A percentile compares a stretch with the other conserved stretches of the same genome.
Evolutionary conservation across 2,797 vertebrate genomes (phyloP).

Genomic region (Gadopsis marmoratus): DNA sequence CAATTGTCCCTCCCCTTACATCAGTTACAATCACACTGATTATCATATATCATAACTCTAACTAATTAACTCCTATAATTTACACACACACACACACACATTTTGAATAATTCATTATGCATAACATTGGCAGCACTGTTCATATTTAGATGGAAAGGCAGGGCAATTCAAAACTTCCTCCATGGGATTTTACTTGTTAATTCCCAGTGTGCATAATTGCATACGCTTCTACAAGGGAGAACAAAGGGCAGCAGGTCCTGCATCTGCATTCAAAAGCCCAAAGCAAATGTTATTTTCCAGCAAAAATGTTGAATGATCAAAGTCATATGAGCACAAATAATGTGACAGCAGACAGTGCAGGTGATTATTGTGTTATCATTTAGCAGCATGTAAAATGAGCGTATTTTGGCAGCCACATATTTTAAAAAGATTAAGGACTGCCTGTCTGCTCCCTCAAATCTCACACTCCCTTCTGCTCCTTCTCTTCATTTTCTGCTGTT

Average conservation of each 20-base stretch:
- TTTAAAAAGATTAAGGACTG: not conserved
- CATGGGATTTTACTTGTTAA: slow-evolving; percentile 60
- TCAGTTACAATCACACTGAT: slow-evolving; percentile 72
- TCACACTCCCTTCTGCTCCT: not conserved
- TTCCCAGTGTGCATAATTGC: slow-evolving; percentile 60
- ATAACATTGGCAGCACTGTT: slow-evolving; percentile 62
- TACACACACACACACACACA: slow-evolving; percentile 41
- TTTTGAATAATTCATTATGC: slow-evolving; percentile 82
- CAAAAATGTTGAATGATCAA: slow-evolving; percentile 19
- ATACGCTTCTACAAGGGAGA: slow-evolving; percentile 33
- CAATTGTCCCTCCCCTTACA: slow-evolving; percentile 63
- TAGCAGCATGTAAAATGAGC: not conserved
- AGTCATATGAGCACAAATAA: slow-evolving; percentile 30
- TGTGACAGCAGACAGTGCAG: not conserved
- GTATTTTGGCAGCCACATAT: not conserved
- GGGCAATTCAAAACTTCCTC: slow-evolving; percentile 59
- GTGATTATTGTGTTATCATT: slow-evolving; percentile 18
- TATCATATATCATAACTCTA: slow-evolving; percentile 64
- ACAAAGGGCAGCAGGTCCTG: slow-evolving; percentile 55
- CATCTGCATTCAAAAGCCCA: slow-evolving; percentile 21
- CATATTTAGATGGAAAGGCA: slow-evolving; percentile 60
- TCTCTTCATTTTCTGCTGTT: slow-evolving; percentile 5
- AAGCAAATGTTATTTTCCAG: slow-evolving; percentile 4
- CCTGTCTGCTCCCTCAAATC: slow-evolving; percentile 1
- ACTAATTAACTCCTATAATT: slow-evolving; percentile 44